Base-by-base conservation (phyloP, 1,140 invertebrate species). In the Zaprionus gabonicus region DNA sequence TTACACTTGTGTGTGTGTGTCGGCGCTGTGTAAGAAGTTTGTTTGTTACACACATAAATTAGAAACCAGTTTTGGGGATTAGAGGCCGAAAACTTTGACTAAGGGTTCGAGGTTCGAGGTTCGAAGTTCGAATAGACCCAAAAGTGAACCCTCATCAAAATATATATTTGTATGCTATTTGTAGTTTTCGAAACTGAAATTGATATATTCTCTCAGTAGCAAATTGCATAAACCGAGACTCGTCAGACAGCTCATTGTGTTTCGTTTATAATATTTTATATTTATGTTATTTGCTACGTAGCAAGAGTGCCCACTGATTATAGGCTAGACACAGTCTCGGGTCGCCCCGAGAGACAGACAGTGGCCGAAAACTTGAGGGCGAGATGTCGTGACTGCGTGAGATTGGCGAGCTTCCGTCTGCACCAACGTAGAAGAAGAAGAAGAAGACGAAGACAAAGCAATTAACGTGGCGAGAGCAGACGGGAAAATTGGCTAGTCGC, bases 391-490 rank as follows among this genome's bases (percentile, higher is more conserved):
- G 67, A 69, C 46, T 69, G 58, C 31, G 44, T 28, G 31, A 44
- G 31, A 66, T 66, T 56, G n/a, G 38, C 15, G 15, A 44, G 67
- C 67, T 69, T 69, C 67, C 67, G 67, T 51, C 56, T 51, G n/a
- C 13, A 4, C 15, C 23, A n/a, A 55, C 6, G 25, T 15, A 28
- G 23, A 15, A 25, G 15, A 27, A 28, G 23, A 15, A 23, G 12
- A 25, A 5, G 17, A 9, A 25, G 20, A 68, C 27, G 44, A 55
- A 63, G 58, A 28, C 64, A 44, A 44, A 31, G 68, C 69, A 76
- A 76, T 76, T 76, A 76, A 65, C 73, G 60, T 46, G 23, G n/a
- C 17, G 20, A 51, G 41, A 51, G 46, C 56, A 76, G 68, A 76
- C 36, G 36, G 59, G 34, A 71, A 71, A 71, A 65, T 59, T 76